Percentiles rank a stretch among this genome's conserved stretches.
These are phyloP conservation scores for Copidosoma floridanum DNA, from an alignment of 1,140 invertebrate species.

Conservation along the genomic window DNA sequence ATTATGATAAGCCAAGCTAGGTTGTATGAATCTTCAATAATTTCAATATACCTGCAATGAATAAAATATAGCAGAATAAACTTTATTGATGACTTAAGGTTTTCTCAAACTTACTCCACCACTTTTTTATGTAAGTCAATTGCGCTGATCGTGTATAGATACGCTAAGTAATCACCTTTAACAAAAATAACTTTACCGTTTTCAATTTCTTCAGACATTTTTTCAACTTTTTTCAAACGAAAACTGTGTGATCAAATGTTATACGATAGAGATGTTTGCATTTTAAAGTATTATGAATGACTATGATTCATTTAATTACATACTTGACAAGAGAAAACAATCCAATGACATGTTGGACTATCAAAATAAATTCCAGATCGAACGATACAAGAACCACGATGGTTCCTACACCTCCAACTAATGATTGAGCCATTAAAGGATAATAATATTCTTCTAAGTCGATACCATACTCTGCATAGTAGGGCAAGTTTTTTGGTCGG, in stretches of 20 bases:
- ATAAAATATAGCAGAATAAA: no score
- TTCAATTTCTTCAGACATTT: background rate
- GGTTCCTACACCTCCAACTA: slow-evolving; percentile 8
- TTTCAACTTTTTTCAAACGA: background rate
- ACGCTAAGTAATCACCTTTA: background rate
- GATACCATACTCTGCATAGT: slow-evolving; percentile 11
- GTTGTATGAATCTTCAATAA: background rate
- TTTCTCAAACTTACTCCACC: slow-evolving; percentile 2
- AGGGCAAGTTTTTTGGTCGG: background rate
- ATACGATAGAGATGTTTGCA: no score
- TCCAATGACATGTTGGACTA: slow-evolving; percentile 1
- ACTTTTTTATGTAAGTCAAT: background rate
- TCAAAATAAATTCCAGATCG: slow-evolving; percentile 7
- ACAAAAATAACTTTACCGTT: no score
- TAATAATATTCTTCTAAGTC: slow-evolving; percentile 12
- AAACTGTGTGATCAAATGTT: background rate
- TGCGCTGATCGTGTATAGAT: background rate
- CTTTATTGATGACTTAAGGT: no score
- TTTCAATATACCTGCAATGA: background rate
- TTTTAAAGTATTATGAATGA: no score
- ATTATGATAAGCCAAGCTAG: background rate
- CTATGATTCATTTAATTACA: no score
- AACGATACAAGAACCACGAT: background rate
- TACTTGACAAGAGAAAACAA: slow-evolving; percentile 6
- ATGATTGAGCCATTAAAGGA: slow-evolving; percentile 10